A percentile compares a stretch with the other conserved stretches of the same genome.
Evolutionary conservation across 1,140 invertebrate species (phyloP).

Genomic region (Schlechtendalia chinensis): DNA sequence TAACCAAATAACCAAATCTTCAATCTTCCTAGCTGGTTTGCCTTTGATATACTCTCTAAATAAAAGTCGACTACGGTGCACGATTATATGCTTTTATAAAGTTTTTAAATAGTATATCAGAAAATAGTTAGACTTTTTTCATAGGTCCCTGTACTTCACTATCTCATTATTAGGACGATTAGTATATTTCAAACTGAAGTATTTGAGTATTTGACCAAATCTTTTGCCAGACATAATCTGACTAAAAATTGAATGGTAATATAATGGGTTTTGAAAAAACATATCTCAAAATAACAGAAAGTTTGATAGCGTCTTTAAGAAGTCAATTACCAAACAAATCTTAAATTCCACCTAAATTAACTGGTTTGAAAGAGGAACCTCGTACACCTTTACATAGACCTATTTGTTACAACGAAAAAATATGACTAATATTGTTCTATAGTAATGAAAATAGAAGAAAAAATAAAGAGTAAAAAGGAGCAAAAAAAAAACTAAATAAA

Average conservation of each 20-base stretch:
- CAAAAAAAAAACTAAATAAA: too few species aligned
- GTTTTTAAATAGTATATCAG: not conserved
- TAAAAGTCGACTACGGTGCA: slow-evolving; percentile 1
- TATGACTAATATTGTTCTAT: too few species aligned
- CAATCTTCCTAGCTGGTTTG: not conserved
- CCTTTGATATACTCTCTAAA: slow-evolving; percentile 5
- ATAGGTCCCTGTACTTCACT: not conserved
- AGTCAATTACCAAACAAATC: not conserved
- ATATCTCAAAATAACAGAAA: slow-evolving; percentile 12
- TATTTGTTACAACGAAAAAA: too few species aligned
- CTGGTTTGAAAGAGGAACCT: not conserved
- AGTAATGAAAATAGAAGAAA: too few species aligned
- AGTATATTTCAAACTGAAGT: not conserved
- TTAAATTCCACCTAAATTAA: slow-evolving; percentile 7
- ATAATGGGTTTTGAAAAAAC: slow-evolving; percentile 18
- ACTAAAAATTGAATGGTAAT: slow-evolving; percentile 7
- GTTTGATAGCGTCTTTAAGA: not conserved
- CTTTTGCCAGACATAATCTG: slow-evolving; percentile 1
- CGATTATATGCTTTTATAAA: not conserved
- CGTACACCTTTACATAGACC: not conserved
- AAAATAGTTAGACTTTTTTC: not conserved
- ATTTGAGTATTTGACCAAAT: not conserved
- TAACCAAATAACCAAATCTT: too few species aligned
- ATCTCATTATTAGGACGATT: not conserved
- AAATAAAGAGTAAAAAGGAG: too few species aligned